These are phyloP conservation scores for Ecliptopera silaceata DNA, from an alignment of 2,888 invertebrate species.

Conservation along the genomic window DNA sequence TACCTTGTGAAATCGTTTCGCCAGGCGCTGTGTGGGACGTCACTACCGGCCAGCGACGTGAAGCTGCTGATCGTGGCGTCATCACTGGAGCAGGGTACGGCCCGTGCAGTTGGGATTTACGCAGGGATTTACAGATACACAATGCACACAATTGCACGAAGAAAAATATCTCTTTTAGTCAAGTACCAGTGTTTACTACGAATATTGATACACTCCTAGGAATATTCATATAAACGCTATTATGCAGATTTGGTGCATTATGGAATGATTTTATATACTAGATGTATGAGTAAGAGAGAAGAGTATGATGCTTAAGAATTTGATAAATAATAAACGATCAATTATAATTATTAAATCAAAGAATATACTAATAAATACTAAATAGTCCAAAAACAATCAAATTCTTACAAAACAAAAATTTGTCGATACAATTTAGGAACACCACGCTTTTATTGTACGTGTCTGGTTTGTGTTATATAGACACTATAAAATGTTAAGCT, in stretches of 20 bases:
- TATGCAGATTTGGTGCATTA: constrained; percentile 16
- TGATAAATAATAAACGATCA: neutral
- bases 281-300: neutral
- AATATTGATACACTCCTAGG: constrained; percentile 16
- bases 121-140: constrained; percentile 70
- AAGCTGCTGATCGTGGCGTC: constrained; percentile 75
- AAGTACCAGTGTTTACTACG: constrained; percentile 23
- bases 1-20: constrained; percentile 74
- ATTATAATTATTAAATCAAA: neutral
- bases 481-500: too few relatives aligned
- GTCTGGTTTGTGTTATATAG: neutral
- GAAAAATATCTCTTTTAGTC: constrained; percentile 32
- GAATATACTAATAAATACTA: neutral
- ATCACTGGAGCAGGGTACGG: constrained; percentile 71
- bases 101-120: constrained; percentile 67
- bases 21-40: constrained; percentile 71
- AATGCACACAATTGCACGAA: constrained; percentile 66
- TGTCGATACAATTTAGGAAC: neutral
- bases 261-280: constrained; percentile 3
- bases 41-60: constrained; percentile 68
- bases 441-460: neutral
- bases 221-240: constrained; percentile 3
- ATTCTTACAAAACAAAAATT: constrained; percentile 4
- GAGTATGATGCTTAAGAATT: neutral
- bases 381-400: neutral